phyloP scores from a whole-genome alignment of 2,888 invertebrate genomes.

The Sarcophaga subvicina region DNA sequence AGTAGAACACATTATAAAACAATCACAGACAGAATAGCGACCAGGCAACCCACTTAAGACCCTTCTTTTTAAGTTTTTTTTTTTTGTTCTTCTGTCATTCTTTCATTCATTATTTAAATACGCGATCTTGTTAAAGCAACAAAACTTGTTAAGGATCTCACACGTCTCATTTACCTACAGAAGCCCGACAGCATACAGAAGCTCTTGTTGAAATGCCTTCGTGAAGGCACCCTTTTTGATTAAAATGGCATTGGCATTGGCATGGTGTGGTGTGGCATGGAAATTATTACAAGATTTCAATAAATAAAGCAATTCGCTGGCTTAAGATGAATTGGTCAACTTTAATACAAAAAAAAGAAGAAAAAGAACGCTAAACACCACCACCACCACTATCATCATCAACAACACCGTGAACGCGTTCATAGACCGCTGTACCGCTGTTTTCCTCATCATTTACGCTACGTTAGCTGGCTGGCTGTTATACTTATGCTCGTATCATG shows the following conservation, averaged over 20 bases:
- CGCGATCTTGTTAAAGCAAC: slow-evolving; percentile 43
- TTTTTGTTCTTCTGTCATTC: too few species aligned
- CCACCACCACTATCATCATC: slow-evolving; percentile 39
- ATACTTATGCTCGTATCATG: slow-evolving; percentile 59
- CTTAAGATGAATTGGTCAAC: slow-evolving; percentile 61
- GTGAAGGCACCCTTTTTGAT: slow-evolving; percentile 58
- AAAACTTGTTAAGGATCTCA: slow-evolving; percentile 69
- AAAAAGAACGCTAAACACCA: slow-evolving; percentile 25
- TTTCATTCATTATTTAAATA: background rate
- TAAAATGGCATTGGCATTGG: background rate
- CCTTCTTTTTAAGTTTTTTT: background rate
- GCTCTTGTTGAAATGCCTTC: background rate
- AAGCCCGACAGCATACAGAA: background rate
- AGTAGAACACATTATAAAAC: slow-evolving; percentile 53
- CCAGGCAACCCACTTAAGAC: slow-evolving; percentile 67
- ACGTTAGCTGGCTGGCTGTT: slow-evolving; percentile 12
- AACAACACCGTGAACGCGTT: slow-evolving; percentile 12
- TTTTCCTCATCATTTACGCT: slow-evolving; percentile 10
- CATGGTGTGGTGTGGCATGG: slow-evolving; percentile 26
- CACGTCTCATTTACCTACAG: slow-evolving; percentile 63
- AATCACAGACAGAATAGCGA: slow-evolving; percentile 42
- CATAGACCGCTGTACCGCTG: slow-evolving; percentile 15
- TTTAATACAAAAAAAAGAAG: slow-evolving; percentile 5
- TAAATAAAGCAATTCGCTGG: slow-evolving; percentile 32
- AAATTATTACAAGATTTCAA: slow-evolving; percentile 27